These are phyloP conservation scores for Aphaenogaster rudis DNA, from an alignment of 1,140 invertebrate species.

Conservation along the genomic window DNA sequence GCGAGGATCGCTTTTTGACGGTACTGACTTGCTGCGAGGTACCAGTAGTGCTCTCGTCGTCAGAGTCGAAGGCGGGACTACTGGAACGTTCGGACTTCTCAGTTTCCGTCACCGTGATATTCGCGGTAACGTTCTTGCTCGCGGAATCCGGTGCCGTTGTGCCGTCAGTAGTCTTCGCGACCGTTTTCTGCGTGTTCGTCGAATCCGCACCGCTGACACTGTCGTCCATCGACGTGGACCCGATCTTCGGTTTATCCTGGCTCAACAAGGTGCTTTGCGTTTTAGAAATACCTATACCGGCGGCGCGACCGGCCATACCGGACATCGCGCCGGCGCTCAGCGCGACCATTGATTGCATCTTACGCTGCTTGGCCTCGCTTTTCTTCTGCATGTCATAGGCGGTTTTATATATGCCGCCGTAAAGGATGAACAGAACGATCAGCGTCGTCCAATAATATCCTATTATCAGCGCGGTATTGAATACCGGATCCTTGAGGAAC, in stretches of 20 bases:
- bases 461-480: conserved; percentile 99
- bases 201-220: conserved; percentile 20
- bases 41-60: conserved; percentile 92
- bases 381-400: conserved; percentile 99
- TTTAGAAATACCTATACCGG: conserved; percentile 94
- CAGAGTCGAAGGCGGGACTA: conserved; percentile 98
- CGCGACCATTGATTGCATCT: conserved; percentile 97
- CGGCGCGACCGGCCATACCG: conserved; percentile 95
- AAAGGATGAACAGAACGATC: conserved; percentile 97
- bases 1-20: conserved; percentile 88
- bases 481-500: conserved; percentile 98
- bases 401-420: conserved; percentile 99
- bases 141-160: conserved; percentile 37
- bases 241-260: conserved; percentile 90
- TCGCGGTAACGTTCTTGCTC: conserved; percentile 57
- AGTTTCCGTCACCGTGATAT: conserved; percentile 71
- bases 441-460: conserved; percentile 99
- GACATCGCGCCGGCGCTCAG: conserved; percentile 95
- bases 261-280: conserved; percentile 91
- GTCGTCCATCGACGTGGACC: conserved; percentile 65
- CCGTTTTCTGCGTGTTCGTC: conserved; percentile 50
- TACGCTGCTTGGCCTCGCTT: conserved; percentile 97
- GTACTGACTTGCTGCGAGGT: conserved; percentile 79
- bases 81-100: conserved; percentile 96
- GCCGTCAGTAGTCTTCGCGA: conserved; percentile 48